These are phyloP conservation scores for Hypomecis punctinalis DNA, from an alignment of 2,888 invertebrate genomes.

Conservation along the genomic window DNA sequence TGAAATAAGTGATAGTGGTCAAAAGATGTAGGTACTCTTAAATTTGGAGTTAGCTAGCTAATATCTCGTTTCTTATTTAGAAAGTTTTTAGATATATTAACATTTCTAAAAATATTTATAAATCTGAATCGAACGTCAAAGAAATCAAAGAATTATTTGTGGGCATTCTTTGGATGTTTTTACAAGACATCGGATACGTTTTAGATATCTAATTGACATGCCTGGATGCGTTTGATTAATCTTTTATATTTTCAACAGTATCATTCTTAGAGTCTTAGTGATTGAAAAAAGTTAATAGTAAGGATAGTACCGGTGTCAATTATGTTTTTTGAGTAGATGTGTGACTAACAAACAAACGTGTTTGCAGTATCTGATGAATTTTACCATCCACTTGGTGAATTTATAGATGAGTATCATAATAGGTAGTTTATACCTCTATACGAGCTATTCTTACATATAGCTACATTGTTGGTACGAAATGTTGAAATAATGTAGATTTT, in stretches of 20 bases:
- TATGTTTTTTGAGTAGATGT: not conserved
- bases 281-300: conserved; percentile 10
- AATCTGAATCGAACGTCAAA: not conserved
- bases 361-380: too few relatives aligned
- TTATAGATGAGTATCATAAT: too few relatives aligned
- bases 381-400: too few relatives aligned
- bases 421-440: too few relatives aligned
- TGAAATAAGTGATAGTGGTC: too few relatives aligned
- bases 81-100: conserved; percentile 6
- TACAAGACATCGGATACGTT: conserved; percentile 17
- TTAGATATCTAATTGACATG: conserved; percentile 22
- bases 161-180: conserved; percentile 6
- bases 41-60: not conserved
- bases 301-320: not conserved
- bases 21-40: not conserved
- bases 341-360: too few relatives aligned
- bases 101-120: not conserved
- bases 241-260: conserved; percentile 22
- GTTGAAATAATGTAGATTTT: too few relatives aligned
- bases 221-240: conserved; percentile 19
- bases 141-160: conserved; percentile 4
- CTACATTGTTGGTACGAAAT: too few relatives aligned
- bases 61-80: conserved; percentile 10
- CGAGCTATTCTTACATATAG: too few relatives aligned
- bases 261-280: conserved; percentile 7